These are phyloP conservation scores for Salpingus planirostris DNA, from an alignment of 2,888 invertebrate genomes.

Conservation along the genomic window DNA sequence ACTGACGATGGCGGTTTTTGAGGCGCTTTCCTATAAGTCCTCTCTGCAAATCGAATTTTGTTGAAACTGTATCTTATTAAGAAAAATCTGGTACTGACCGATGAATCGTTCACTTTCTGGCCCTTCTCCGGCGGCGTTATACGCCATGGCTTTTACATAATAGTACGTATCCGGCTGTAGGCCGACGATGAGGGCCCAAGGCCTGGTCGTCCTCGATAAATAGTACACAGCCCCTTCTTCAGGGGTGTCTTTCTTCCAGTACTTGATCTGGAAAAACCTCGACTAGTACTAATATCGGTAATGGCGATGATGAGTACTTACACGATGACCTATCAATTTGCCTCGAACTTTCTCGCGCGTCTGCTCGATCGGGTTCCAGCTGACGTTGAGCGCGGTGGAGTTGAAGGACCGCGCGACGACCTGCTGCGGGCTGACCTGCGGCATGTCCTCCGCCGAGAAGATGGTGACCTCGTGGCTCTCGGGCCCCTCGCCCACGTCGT, in stretches of 20 bases:
- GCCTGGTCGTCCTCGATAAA: slow-evolving; percentile 71
- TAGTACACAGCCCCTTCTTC: slow-evolving; percentile 77
- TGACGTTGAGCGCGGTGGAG: slow-evolving; percentile 86
- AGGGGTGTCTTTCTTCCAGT: slow-evolving; percentile 70
- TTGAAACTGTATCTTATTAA: slow-evolving; percentile 3
- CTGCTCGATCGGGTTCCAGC: slow-evolving; percentile 81
- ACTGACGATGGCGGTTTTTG: slow-evolving; percentile 93
- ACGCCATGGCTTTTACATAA: slow-evolving; percentile 88
- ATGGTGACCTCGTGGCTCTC: slow-evolving; percentile 65
- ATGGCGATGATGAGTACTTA: slow-evolving; percentile 34
- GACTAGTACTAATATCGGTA: not conserved
- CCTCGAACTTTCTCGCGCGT: slow-evolving; percentile 78
- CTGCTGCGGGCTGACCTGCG: slow-evolving; percentile 78
- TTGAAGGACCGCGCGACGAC: slow-evolving; percentile 74
- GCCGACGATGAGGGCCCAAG: slow-evolving; percentile 88
- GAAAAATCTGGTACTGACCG: slow-evolving; percentile 38
- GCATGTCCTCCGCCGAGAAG: slow-evolving; percentile 88
- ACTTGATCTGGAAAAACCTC: slow-evolving; percentile 58
- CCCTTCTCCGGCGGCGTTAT: slow-evolving; percentile 92
- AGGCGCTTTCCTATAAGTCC: slow-evolving; percentile 85
- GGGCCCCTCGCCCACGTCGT: slow-evolving; percentile 74
- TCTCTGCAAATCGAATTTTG: too few species aligned
- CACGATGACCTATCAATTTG: slow-evolving; percentile 83
- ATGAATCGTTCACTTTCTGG: slow-evolving; percentile 86
- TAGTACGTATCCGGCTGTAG: slow-evolving; percentile 89